Conservation (phyloP, 2,888 invertebrate genomes). For the Andrena chrysosceles region DNA sequence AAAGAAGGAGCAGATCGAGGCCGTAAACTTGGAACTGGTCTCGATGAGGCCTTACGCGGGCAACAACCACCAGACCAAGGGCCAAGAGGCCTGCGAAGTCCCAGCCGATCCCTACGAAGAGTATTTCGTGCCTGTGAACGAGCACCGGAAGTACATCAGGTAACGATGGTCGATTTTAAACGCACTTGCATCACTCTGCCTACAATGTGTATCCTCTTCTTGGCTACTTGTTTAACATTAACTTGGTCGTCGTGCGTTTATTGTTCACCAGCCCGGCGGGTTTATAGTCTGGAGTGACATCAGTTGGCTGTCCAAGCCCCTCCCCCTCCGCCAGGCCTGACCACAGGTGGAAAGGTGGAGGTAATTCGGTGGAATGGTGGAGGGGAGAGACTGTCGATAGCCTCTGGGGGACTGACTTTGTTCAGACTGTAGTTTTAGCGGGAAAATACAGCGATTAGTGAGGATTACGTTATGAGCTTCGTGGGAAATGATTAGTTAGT, state of each 20-base stretch:
- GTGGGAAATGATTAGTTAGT: neutral
- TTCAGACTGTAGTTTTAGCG: neutral
- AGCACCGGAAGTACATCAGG: conserved; percentile 94
- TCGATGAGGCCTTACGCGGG: conserved; percentile 89
- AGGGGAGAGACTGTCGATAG: neutral
- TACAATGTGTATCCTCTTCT: conserved; percentile 39
- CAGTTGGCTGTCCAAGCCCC: neutral
- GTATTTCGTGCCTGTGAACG: conserved; percentile 94
- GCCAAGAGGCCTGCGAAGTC: conserved; percentile 83
- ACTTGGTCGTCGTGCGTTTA: conserved; percentile 49
- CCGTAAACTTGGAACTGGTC: conserved; percentile 92
- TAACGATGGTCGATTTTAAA: conserved; percentile 80
- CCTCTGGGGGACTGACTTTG: neutral
- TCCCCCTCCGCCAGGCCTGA: neutral
- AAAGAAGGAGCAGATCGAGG: conserved; percentile 87
- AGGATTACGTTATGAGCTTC: neutral
- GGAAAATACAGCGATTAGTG: conserved; percentile 3
- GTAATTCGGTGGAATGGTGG: neutral
- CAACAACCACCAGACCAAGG: conserved; percentile 84
- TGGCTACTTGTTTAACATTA: conserved; percentile 46
- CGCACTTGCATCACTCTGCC: conserved; percentile 31
- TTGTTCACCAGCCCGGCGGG: conserved; percentile 70
- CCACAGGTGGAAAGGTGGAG: neutral
- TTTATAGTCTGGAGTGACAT: conserved; percentile 13
- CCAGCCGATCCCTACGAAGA: conserved; percentile 92